Conservation (phyloP, 2,113 vertebrate species). For the Pardalotus punctatus region DNA sequence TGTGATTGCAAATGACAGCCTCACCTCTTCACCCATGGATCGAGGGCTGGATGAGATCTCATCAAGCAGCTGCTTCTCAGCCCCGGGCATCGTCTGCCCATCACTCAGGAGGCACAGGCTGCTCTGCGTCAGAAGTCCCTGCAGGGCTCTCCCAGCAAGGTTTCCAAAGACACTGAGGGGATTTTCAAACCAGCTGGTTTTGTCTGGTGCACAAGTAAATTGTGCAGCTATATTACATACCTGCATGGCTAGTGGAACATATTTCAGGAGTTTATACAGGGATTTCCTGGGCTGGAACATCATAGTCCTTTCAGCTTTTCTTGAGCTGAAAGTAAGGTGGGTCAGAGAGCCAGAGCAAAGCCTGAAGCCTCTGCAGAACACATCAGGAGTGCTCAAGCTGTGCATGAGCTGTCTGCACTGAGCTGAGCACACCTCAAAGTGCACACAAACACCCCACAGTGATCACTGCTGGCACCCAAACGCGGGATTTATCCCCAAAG, state of each 20-base stretch:
- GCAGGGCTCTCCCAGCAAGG: background rate
- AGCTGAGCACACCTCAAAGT: background rate
- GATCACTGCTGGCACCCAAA: background rate
- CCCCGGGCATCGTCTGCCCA: background rate
- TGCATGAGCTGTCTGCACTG: background rate
- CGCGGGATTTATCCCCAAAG: background rate
- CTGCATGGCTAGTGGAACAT: background rate
- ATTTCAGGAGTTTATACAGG: background rate
- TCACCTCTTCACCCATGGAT: background rate
- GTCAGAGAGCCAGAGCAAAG: background rate
- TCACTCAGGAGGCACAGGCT: background rate
- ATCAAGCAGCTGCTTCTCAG: background rate
- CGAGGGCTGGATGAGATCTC: background rate
- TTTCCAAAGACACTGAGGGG: background rate
- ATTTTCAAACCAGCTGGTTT: background rate
- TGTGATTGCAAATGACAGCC: constrained; percentile 13
- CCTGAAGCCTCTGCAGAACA: background rate
- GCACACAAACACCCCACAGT: rapidly evolving
- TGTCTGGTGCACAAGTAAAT: background rate
- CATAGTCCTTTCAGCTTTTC: background rate
- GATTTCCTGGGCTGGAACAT: background rate
- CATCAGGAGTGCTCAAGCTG: background rate
- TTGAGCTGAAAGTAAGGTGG: background rate
- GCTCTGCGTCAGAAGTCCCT: background rate
- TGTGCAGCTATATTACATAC: background rate